These are phyloP conservation scores for Karalla daura DNA, from an alignment of 2,797 vertebrate genomes.

Conservation along the genomic window DNA sequence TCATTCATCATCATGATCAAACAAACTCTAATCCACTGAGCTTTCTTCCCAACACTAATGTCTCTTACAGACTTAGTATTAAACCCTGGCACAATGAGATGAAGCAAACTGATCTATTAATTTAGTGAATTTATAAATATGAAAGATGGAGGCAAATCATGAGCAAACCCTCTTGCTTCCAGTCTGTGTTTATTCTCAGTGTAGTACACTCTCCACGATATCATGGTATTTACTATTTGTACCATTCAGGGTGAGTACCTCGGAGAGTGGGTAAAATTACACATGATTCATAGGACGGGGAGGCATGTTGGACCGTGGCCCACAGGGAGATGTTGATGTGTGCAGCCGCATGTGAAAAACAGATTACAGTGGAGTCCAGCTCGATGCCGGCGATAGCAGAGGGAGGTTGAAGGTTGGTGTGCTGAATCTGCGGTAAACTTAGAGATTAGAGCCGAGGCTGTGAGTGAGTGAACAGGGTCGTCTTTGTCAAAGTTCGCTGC, in stretches of 20 bases:
- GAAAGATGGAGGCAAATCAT: neutral
- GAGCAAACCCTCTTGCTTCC: no score
- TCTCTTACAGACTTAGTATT: neutral
- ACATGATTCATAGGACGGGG: conserved; percentile 5
- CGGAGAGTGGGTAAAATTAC: neutral
- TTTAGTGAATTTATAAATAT: no score
- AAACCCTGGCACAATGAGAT: neutral
- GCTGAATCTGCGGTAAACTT: conserved; percentile 20
- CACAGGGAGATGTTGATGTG: conserved; percentile 2
- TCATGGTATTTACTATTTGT: neutral
- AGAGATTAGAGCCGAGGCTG: conserved; percentile 5
- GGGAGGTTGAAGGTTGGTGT: conserved; percentile 20
- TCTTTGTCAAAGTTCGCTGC: conserved; percentile 30
- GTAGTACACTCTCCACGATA: neutral
- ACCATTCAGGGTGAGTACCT: neutral
- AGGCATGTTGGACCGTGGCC: conserved; percentile 3
- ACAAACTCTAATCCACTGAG: neutral
- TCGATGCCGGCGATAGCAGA: conserved; percentile 11
- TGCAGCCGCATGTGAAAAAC: conserved; percentile 34
- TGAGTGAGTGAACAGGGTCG: conserved; percentile 13
- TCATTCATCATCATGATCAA: neutral
- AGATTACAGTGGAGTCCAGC: conserved; percentile 15
- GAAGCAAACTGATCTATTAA: neutral
- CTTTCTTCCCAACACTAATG: neutral
- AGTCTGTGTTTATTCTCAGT: neutral